Evolutionary conservation across 2,797 vertebrate species (phyloP), one percentile per base, ranked within the genome.

Genomic region (Sphaeramia orbicularis): DNA sequence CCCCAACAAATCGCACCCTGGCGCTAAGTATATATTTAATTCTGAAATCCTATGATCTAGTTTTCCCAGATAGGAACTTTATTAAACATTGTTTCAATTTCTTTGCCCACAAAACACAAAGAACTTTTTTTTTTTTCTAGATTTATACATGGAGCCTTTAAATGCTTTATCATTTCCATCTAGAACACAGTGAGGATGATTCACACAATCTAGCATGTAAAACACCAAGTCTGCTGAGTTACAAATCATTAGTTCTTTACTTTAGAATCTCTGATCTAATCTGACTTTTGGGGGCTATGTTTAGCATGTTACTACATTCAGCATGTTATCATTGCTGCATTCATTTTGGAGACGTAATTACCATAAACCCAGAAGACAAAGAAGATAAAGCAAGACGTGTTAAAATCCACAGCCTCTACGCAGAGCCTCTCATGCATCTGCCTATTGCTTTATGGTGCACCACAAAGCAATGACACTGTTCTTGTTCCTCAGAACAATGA

Each of bases 191-290:
- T 50, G 6, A 6, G 6, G 19, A 44, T 21, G 13, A 35, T 15
- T 38, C 12, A 0, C 8, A 44, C 35, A 72, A 67, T 45, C 2
- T 21, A 24, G 57, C 32, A 32, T 53, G 16, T 35, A 41, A 40
- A 24, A 40, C 13, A 12, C 27, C 52, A 11, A 21, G 6, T 36
- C 13, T 47, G 13, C 40, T 11, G 16, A 18, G 10, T 48, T 16
- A 21, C 36, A 60, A 45, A 51, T 2, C 0, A 41, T 41, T 1
- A 30, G 4, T 47, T 59, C 6, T 57, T 71, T 38, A 10, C 59
- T 36, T 13, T 32, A 4, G 30, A n/a, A 69, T 68, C 19, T 52
- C 12, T 42, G 27, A 70, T 76, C 43, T 71, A 32, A 47, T 66
- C 32, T 1, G 10, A 53, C 35, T 74, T 77, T 63, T 37, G 48